phyloP scores from a whole-genome alignment of 2,797 vertebrate species.

The Hapalemur alaotrensis region DNA sequence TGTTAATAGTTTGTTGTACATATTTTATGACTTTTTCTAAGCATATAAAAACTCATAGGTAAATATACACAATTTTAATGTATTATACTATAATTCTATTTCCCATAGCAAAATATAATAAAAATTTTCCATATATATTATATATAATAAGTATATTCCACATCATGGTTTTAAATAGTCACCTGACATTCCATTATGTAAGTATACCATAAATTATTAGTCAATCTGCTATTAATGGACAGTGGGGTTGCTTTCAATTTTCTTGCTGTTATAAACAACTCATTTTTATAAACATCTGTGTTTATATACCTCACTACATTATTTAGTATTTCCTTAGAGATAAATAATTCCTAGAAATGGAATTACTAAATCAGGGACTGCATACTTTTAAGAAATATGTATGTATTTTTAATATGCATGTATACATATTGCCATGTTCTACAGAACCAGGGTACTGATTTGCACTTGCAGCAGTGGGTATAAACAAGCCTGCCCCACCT shows the following conservation, averaged over 20 bases:
- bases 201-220: background rate
- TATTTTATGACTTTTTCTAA: constrained; percentile 25
- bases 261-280: constrained; percentile 12
- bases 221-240: background rate
- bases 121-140: background rate
- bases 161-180: background rate
- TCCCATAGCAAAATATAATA: background rate
- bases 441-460: background rate
- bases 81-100: background rate
- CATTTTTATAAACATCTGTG: constrained; percentile 40
- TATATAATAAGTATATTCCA: background rate
- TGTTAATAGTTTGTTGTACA: background rate
- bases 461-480: background rate
- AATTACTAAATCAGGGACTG: background rate
- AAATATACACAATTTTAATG: background rate
- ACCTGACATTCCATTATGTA: background rate
- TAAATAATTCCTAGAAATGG: background rate
- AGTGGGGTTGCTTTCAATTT: background rate
- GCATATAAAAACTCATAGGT: background rate
- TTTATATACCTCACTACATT: constrained; percentile 26
- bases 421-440: background rate
- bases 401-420: background rate
- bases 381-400: background rate
- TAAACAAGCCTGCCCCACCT: background rate
- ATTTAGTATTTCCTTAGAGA: constrained; percentile 15